phyloP scores from a whole-genome alignment of 2,888 invertebrate genomes.

The Idaea straminata region DNA sequence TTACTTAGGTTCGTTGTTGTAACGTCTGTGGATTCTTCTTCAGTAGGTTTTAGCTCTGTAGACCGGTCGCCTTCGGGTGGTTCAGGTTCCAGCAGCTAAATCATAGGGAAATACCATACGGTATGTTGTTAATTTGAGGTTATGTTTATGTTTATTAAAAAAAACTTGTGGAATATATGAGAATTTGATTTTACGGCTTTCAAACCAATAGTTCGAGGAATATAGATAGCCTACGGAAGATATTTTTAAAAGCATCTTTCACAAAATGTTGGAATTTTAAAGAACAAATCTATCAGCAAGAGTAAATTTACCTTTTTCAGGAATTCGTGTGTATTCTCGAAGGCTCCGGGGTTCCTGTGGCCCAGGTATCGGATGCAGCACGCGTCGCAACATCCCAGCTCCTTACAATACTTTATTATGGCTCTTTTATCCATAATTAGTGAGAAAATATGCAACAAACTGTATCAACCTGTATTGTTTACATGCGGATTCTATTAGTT shows the following conservation, averaged over 20 bases:
- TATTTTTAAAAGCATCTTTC: neutral
- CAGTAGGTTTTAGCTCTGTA: neutral
- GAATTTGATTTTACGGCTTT: neutral
- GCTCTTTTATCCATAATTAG: constrained; percentile 66
- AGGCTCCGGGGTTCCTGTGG: constrained; percentile 77
- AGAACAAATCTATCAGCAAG: neutral
- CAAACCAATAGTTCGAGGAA: neutral
- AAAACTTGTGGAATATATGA: neutral
- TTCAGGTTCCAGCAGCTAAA: neutral
- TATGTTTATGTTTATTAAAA: neutral
- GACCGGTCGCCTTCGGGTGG: too few relatives aligned
- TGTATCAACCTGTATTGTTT: too few relatives aligned
- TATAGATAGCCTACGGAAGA: neutral
- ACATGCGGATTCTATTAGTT: neutral
- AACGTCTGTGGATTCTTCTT: neutral
- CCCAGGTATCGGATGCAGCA: constrained; percentile 86
- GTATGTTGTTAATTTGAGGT: neutral
- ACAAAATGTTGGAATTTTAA: neutral
- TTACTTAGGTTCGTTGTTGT: neutral
- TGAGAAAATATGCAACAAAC: neutral
- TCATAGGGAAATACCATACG: neutral
- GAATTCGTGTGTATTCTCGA: constrained; percentile 69
- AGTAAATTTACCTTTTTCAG: constrained; percentile 65
- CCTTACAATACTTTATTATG: constrained; percentile 71
- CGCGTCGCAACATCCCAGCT: constrained; percentile 82